phyloP scores from a whole-genome alignment of 35 echinoderm and acorn worm species.

The Acanthaster planci region DNA sequence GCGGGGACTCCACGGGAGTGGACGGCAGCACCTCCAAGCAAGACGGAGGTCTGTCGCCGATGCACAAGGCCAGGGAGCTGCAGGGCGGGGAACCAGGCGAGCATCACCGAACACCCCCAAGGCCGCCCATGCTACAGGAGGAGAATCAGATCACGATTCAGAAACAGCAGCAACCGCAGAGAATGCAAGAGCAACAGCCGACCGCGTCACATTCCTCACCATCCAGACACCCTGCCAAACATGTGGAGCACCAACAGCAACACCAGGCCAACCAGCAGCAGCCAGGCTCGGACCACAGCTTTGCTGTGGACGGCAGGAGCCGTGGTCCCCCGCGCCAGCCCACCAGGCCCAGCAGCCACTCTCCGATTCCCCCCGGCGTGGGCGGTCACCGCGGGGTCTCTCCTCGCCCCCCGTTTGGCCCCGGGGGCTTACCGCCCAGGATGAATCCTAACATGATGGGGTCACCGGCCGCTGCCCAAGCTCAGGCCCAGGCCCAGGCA shows the following conservation, averaged over 20 bases:
- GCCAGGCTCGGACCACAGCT: neutral
- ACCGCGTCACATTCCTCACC: slow-evolving; percentile 20
- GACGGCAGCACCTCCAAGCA: neutral
- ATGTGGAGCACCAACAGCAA: slow-evolving; percentile 22
- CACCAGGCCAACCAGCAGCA: slow-evolving; percentile 34
- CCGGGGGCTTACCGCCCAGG: slow-evolving; percentile 10
- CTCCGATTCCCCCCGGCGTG: slow-evolving; percentile 42
- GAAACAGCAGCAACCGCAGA: slow-evolving; percentile 49
- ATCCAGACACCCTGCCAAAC: neutral
- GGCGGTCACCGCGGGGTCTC: slow-evolving; percentile 32
- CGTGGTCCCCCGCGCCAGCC: neutral
- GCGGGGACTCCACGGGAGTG: slow-evolving; percentile 7
- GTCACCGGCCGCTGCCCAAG: slow-evolving; percentile 1
- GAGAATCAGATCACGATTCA: slow-evolving; percentile 1
- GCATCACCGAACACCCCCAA: neutral
- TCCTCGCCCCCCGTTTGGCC: slow-evolving; percentile 25
- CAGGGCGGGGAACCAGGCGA: neutral
- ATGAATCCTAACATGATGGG: slow-evolving; percentile 23
- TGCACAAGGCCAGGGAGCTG: neutral
- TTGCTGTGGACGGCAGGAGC: neutral
- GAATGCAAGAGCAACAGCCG: neutral
- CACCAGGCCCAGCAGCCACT: slow-evolving; percentile 7
- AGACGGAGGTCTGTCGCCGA: neutral
- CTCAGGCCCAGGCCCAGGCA: slow-evolving; percentile 20
- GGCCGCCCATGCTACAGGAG: neutral